Evolutionary conservation across 2,113 vertebrate species (phyloP).

Genomic region (Thunnus thynnus): DNA sequence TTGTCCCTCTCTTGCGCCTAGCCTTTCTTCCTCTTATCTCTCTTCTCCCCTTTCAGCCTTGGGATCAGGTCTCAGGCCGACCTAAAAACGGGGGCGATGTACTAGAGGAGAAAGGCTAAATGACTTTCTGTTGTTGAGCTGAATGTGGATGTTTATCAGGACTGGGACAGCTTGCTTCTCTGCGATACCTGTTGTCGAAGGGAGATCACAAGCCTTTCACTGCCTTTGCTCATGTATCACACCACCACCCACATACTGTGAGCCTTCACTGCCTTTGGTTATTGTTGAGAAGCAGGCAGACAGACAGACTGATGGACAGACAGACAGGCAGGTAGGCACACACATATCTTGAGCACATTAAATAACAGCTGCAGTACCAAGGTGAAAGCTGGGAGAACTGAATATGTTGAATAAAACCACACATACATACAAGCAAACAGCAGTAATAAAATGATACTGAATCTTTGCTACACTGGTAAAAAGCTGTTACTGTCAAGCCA

Average conservation of each 20-base stretch:
- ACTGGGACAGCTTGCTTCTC: conserved; percentile 28
- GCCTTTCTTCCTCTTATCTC: conserved; percentile 54
- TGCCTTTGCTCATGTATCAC: conserved; percentile 40
- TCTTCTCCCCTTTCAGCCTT: conserved; percentile 38
- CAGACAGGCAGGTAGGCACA: neutral
- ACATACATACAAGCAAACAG: neutral
- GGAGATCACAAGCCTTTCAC: conserved; percentile 44
- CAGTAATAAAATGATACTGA: neutral
- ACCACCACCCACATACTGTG: conserved; percentile 13
- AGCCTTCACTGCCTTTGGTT: conserved; percentile 10
- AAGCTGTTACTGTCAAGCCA: neutral
- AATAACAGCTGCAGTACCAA: neutral
- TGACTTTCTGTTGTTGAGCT: conserved; percentile 63
- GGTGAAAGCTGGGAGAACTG: neutral
- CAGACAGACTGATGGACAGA: neutral
- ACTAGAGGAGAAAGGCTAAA: conserved; percentile 60
- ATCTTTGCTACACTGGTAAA: neutral
- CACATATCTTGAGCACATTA: neutral
- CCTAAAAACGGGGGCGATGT: conserved; percentile 26
- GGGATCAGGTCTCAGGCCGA: conserved; percentile 40
- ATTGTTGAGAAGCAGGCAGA: neutral
- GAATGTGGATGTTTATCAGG: conserved; percentile 70
- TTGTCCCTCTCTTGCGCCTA: conserved; percentile 11
- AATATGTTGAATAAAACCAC: no score
- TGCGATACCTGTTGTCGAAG: conserved; percentile 38